A percentile compares a stretch with the other conserved stretches of the same genome.
Conservation (phyloP, 2,797 vertebrate species). For the Lepidocolaptes lacrymiger region DNA sequence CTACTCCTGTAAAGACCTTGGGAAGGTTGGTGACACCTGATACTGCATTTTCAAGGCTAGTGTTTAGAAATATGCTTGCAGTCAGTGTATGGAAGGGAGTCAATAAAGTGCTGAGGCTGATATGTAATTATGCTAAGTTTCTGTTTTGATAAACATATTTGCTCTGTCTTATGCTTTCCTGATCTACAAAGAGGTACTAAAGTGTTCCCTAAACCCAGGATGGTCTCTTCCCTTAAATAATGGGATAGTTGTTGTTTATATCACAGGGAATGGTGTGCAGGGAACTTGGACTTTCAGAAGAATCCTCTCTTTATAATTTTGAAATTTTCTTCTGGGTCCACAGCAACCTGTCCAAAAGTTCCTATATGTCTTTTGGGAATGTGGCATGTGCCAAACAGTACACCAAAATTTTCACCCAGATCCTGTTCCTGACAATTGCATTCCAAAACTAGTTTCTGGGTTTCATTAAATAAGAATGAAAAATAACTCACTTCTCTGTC, state of each 20-base stretch:
- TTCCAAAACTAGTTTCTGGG: background rate
- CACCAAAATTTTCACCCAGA: background rate
- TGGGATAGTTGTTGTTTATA: background rate
- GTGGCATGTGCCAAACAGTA: background rate
- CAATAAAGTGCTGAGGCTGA: background rate
- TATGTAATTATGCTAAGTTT: background rate
- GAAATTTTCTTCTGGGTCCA: background rate
- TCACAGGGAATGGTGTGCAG: background rate
- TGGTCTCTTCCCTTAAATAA: background rate
- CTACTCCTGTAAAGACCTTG: background rate
- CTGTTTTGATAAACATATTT: background rate
- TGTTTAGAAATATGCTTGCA: background rate
- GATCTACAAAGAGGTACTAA: background rate
- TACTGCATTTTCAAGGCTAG: background rate
- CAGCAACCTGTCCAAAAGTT: background rate
- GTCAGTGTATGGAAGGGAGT: background rate
- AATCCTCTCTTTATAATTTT: background rate
- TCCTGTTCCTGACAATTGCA: background rate
- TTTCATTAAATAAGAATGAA: background rate
- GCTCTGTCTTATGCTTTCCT: background rate
- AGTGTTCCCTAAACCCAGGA: background rate
- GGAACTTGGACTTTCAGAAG: background rate
- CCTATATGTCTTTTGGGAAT: background rate
- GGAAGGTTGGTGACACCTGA: background rate
- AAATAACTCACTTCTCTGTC: background rate